Percentiles rank a stretch among this genome's conserved stretches.
These are phyloP conservation scores for Uloborus plumipes DNA, from an alignment of 2,888 invertebrate genomes.

Conservation along the genomic window DNA sequence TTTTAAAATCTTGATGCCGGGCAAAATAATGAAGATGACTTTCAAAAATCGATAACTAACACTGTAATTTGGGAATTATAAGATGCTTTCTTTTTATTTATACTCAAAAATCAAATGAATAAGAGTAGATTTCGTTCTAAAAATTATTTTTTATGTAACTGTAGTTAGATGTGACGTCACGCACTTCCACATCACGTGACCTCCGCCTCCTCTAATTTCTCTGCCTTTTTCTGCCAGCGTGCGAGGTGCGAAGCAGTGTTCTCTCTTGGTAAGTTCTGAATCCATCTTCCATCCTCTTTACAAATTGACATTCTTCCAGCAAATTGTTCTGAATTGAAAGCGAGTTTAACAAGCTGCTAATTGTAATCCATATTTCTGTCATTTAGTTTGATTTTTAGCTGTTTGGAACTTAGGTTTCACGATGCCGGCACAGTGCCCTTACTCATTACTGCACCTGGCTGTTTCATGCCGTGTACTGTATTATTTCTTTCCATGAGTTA, in stretches of 20 bases:
- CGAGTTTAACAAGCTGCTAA: too few relatives aligned
- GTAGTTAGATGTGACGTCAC: slow-evolving; percentile 16
- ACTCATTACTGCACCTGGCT: too few relatives aligned
- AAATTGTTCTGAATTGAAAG: not conserved
- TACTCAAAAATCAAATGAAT: not conserved
- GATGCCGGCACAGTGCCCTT: too few relatives aligned
- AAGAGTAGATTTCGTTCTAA: not conserved
- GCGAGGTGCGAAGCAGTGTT: slow-evolving; percentile 15
- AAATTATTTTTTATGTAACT: too few relatives aligned
- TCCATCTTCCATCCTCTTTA: not conserved
- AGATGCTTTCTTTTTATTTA: not conserved
- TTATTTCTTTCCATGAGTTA: too few relatives aligned
- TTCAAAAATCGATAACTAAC: too few relatives aligned
- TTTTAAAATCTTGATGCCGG: too few relatives aligned
- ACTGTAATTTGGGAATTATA: not conserved
- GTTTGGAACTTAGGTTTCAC: too few relatives aligned
- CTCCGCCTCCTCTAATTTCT: slow-evolving; percentile 22
- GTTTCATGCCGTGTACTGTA: too few relatives aligned
- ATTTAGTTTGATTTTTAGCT: too few relatives aligned
- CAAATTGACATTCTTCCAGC: not conserved
- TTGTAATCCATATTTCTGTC: too few relatives aligned
- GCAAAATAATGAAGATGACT: too few relatives aligned
- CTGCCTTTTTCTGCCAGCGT: slow-evolving; percentile 9
- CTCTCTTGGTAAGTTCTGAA: not conserved
- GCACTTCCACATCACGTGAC: slow-evolving; percentile 19